Evolutionary conservation across 2,113 vertebrate species (phyloP).

Genomic region (Anguilla rostrata): DNA sequence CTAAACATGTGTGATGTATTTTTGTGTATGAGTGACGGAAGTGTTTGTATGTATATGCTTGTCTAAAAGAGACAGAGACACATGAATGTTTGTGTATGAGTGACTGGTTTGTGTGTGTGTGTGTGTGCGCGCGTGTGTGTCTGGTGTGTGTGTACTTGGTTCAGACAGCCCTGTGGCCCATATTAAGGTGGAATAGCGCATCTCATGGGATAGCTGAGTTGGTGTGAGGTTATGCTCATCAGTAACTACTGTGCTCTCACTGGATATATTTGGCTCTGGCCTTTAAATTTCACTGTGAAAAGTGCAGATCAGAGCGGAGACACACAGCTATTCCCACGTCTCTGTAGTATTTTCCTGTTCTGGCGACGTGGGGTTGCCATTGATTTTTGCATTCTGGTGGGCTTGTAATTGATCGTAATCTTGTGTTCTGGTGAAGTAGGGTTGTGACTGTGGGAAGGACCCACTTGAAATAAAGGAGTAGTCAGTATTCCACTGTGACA

Average conservation of each 20-base stretch:
- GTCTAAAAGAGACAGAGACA: too few species aligned
- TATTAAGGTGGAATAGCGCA: not conserved
- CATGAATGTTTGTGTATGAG: constrained; percentile 14
- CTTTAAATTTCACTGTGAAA: not conserved
- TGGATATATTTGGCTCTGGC: not conserved
- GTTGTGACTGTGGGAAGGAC: too few species aligned
- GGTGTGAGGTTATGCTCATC: not conserved
- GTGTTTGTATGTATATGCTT: constrained; percentile 10
- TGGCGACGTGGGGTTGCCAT: not conserved
- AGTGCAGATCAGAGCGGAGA: not conserved
- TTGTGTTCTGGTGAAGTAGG: too few species aligned
- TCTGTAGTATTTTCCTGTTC: not conserved
- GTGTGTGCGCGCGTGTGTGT: constrained; percentile 17
- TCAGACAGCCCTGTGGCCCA: not conserved
- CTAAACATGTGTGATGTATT: too few species aligned
- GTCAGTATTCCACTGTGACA: not conserved
- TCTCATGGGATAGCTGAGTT: not conserved
- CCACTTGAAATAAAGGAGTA: not conserved
- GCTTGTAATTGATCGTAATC: too few species aligned
- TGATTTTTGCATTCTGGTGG: too few species aligned
- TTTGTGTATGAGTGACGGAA: too few species aligned
- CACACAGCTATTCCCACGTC: not conserved
- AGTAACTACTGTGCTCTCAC: not conserved
- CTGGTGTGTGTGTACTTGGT: constrained; percentile 4
- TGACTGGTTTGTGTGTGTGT: constrained; percentile 18